Base-by-base conservation (phyloP, 2,797 vertebrate species). In the Sciurus carolinensis region DNA sequence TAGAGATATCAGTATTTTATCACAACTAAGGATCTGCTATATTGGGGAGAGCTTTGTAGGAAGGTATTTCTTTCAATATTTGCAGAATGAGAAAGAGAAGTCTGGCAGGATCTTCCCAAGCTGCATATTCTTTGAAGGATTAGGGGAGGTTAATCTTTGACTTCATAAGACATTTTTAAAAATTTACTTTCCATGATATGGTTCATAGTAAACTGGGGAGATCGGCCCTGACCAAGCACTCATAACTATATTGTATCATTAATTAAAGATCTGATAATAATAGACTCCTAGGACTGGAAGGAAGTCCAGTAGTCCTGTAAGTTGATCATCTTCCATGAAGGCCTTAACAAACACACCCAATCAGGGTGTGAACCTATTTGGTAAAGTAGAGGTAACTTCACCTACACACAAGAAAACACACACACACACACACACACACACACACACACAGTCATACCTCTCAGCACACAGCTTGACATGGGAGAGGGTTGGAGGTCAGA, bases 1-100 rank as follows among this genome's bases (percentile, higher is more conserved):
- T 66, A 91, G 26, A 89, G 75, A 67, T 62, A 47, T n/a, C 39
- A 86, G 88, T 64, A 71, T 90, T 96, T 36, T 93, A 36, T 81
- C 71, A 69, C 59, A 66, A 62, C 73, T 33, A 30, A 72, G 39
- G 90, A 73, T 82, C 57, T 77, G 20, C 67, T 90, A 47, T 83
- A 77, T 36, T 33, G 0, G 17, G 54, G 62, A 86, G 24, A 54
- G 73, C 17, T 88, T 71, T 90, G 69, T 36, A 80, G 75, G 24
- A 90, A 95, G 75, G 24, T 57, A 42, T 62, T 84, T 95, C 30
- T 52, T 87, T 12, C 73, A 76, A 71, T 69, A 80, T 79, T 82
- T 66, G 81, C 18, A 93, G 73, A 77, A 79, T 11, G 52, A 59
- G 17, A 52, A 75, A 22, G 69, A 89, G 39, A 85, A 80, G 24